Evolutionary conservation across 2,113 vertebrate genomes (phyloP).

Genomic region (Nipponia nippon): DNA sequence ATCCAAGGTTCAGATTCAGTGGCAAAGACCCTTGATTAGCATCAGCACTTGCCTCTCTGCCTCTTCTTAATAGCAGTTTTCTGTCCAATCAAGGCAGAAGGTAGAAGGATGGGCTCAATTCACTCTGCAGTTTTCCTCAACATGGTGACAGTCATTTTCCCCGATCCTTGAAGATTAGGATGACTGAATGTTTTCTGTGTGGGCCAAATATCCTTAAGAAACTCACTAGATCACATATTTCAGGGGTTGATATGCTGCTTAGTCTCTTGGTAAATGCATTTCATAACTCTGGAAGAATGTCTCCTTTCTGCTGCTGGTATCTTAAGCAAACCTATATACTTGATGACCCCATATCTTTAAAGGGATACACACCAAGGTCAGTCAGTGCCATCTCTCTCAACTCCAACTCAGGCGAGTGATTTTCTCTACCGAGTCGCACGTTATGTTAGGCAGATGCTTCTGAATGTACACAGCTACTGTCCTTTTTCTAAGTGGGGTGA

Average conservation of each 20-base stretch:
- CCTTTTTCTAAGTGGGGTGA: neutral
- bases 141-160: neutral
- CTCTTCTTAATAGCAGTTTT: neutral
- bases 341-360: neutral
- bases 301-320: neutral
- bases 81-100: neutral
- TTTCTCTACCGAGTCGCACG: neutral
- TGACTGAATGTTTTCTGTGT: neutral
- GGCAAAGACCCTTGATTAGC: neutral
- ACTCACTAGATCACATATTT: neutral
- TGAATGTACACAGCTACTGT: neutral
- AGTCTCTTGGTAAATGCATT: neutral
- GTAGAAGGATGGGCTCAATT: neutral
- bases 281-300: neutral
- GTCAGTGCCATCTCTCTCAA: neutral
- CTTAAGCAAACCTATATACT: neutral
- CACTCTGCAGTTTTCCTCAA: neutral
- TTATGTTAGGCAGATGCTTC: neutral
- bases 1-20: neutral
- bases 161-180: neutral
- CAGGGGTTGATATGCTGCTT: neutral
- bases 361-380: neutral
- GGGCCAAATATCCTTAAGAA: constrained; percentile 16
- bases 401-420: neutral
- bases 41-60: neutral